Evolutionary conservation across 2,113 vertebrate genomes (phyloP).

Genomic region (Nycticorax nycticorax): DNA sequence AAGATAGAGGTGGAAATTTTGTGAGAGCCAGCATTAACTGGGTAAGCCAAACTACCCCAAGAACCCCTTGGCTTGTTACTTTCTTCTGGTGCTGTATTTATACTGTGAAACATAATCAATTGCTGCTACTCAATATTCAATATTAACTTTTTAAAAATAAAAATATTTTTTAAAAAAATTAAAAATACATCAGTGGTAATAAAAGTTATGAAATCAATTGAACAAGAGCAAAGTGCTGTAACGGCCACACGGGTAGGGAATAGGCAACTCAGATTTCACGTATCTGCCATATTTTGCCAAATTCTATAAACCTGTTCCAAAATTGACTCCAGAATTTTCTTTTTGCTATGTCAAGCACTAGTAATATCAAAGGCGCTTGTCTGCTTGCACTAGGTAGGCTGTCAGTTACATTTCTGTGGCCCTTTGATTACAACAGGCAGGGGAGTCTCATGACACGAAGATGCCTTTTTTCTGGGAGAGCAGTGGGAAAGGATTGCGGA

Average conservation of each 20-base stretch:
- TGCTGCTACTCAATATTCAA: neutral
- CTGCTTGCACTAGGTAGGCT: neutral
- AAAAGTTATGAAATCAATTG: neutral
- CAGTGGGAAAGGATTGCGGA: neutral
- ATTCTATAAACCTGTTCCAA: neutral
- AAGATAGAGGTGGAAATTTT: neutral
- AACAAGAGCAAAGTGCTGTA: neutral
- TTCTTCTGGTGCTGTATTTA: neutral
- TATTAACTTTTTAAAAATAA: neutral
- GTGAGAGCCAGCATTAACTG: neutral
- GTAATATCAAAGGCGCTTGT: neutral
- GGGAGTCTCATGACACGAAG: neutral
- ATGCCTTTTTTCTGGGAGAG: neutral
- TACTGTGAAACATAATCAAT: neutral
- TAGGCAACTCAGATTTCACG: neutral
- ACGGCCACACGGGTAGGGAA: neutral
- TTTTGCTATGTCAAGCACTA: neutral
- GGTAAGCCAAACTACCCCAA: neutral
- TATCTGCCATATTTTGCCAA: neutral
- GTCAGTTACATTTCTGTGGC: neutral
- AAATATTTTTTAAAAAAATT: neutral
- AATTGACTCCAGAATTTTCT: neutral
- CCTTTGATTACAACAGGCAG: neutral
- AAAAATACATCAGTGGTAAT: neutral
- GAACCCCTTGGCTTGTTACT: neutral